Conservation (phyloP, 2,797 vertebrate genomes). For the Hirundo rustica region DNA sequence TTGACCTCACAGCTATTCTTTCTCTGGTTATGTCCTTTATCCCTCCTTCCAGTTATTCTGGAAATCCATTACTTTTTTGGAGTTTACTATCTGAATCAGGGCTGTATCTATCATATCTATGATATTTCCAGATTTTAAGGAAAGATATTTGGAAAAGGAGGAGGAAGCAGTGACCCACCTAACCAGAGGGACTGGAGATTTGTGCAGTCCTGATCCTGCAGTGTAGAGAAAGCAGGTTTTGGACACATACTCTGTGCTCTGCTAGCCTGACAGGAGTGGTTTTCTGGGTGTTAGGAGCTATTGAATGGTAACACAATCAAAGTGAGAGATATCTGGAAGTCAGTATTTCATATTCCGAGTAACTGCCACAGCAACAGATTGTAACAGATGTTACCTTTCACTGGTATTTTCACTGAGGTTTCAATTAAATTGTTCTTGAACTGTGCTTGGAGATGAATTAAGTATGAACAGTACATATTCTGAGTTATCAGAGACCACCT, state of each 20-base stretch:
- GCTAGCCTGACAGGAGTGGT: background rate
- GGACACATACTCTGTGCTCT: background rate
- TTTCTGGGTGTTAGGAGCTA: background rate
- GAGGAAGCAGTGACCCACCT: rapidly evolving
- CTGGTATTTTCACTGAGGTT: background rate
- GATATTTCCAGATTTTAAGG: background rate
- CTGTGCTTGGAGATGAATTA: background rate
- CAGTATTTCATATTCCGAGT: background rate
- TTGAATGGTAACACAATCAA: background rate
- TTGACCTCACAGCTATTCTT: background rate
- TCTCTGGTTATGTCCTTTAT: background rate
- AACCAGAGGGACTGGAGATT: background rate
- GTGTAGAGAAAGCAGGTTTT: background rate
- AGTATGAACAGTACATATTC: background rate
- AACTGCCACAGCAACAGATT: rapidly evolving
- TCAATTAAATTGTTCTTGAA: background rate
- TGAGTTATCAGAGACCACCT: background rate
- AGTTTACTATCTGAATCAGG: background rate
- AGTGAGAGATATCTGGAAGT: background rate
- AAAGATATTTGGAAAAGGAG: background rate
- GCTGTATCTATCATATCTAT: background rate
- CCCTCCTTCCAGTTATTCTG: background rate
- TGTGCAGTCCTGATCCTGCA: background rate
- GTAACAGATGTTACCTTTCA: background rate
- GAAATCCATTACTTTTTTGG: background rate